phyloP scores from a whole-genome alignment of 2,888 invertebrate species.

The Acleris emargana region DNA sequence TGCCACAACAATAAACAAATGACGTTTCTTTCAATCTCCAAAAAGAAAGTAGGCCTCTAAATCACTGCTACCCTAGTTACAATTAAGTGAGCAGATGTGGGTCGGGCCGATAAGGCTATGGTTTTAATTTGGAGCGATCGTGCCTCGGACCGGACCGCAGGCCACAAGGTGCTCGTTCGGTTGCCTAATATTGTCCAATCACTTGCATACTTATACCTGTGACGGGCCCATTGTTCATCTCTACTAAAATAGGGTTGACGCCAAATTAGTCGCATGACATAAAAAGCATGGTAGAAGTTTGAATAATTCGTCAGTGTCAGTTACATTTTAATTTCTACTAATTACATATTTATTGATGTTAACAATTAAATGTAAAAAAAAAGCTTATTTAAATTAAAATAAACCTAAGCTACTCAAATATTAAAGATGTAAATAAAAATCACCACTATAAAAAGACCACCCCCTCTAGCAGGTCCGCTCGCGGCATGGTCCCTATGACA shows the following conservation, averaged over 20 bases:
- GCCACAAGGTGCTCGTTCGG: conserved; percentile 43
- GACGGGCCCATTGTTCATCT: conserved; percentile 40
- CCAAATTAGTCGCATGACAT: not conserved
- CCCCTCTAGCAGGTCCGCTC: too few relatives aligned
- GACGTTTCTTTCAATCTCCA: conserved; percentile 4
- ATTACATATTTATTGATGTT: too few relatives aligned
- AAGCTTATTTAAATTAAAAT: too few relatives aligned
- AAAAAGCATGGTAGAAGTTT: too few relatives aligned
- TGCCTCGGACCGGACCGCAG: conserved; percentile 46
- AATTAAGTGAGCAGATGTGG: conserved; percentile 47
- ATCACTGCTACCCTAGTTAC: conserved; percentile 29
- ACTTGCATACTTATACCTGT: conserved; percentile 29
- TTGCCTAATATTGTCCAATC: conserved; percentile 24
- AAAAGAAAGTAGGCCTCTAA: conserved; percentile 33
- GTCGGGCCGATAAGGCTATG: conserved; percentile 56
- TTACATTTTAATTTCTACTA: too few relatives aligned
- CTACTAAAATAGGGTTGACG: conserved; percentile 32
- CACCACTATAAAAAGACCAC: too few relatives aligned
- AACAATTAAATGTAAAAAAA: too few relatives aligned
- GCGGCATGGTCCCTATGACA: too few relatives aligned
- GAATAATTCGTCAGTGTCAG: too few relatives aligned
- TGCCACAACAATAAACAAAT: conserved; percentile 5
- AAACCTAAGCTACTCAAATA: too few relatives aligned
- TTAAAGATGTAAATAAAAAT: too few relatives aligned
- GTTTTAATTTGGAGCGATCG: conserved; percentile 66